These are phyloP conservation scores for Drosophila kohkoa DNA, from an alignment of 1,140 invertebrate genomes.

Conservation along the genomic window DNA sequence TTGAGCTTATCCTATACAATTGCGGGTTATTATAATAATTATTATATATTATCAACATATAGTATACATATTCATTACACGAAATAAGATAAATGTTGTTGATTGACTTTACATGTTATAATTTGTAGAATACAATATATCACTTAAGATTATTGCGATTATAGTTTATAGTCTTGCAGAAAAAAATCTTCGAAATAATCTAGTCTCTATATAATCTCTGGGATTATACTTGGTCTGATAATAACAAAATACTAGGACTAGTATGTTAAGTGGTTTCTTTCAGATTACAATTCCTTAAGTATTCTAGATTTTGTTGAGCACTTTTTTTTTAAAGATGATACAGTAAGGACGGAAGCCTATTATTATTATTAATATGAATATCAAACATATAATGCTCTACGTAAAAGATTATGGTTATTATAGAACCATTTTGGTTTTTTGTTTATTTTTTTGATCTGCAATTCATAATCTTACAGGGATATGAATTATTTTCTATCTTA, in stretches of 20 bases:
- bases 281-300: background rate
- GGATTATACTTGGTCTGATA: background rate
- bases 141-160: constrained; percentile 46
- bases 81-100: constrained; percentile 4
- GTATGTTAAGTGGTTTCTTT: background rate
- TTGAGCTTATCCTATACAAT: constrained; percentile 24
- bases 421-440: too few relatives aligned
- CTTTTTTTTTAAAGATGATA: background rate
- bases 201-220: constrained; percentile 11
- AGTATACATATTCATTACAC: too few relatives aligned
- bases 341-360: background rate
- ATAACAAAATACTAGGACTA: background rate
- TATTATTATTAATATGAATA: background rate
- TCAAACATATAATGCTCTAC: too few relatives aligned
- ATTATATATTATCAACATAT: constrained; percentile 8
- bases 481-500: background rate
- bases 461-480: background rate
- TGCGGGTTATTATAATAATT: constrained; percentile 19
- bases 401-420: too few relatives aligned
- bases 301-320: background rate
- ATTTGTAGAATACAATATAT: constrained; percentile 22
- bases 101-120: constrained; percentile 36
- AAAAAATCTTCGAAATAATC: constrained; percentile 1
- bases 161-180: constrained; percentile 17
- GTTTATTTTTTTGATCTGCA: background rate